Evolutionary conservation across 2,113 vertebrate species (phyloP), one percentile per base, ranked within the genome.

Genomic region (Helogale parvula): DNA sequence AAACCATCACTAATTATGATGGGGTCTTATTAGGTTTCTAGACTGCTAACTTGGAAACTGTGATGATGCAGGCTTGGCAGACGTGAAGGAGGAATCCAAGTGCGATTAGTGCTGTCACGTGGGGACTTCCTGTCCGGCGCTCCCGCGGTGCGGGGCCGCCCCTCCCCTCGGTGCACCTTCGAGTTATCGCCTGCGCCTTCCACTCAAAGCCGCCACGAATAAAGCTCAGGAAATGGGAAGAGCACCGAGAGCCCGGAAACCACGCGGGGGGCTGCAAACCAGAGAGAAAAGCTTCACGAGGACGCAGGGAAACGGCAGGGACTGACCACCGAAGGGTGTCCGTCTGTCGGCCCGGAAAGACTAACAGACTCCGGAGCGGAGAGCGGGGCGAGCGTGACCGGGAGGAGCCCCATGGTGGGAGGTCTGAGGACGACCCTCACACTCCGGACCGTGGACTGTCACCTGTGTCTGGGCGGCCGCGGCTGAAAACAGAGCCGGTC

Each of bases 331-430:
- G n/a, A 25, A 86, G 77, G 45, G 8, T 4, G 6, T 27, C 33
- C 2, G 13, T 33, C n/a, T 76, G 3, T 33, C 8, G 5, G 19
- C 27, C 38, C 8, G 1, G 17, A 33, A 15, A 81, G 41, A 63
- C 5, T 0, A 47, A 13, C 27, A 45, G 3, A 45, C 0, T 9
- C n/a, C 3, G 0, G 68, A 10, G 50, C 3, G 14, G 29, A 74
- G 11, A 41, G 45, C 15, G 1, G n/a, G 11, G 29, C 3, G 2
- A 2, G 50, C 9, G 19, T 21, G 13, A 31, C 47, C 7, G 33
- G 69, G 31, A 31, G 16, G 0, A 1, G 15, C 7, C 0, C 5
- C 25, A 0, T 0, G 10, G 23, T 1, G 41, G 41, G 13, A 41
- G 25, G 8, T 11, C 9, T 8, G 50, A 89, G 35, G 23, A 15